Conservation (phyloP, 2,888 invertebrate species). For the Margaritifera margaritifera region DNA sequence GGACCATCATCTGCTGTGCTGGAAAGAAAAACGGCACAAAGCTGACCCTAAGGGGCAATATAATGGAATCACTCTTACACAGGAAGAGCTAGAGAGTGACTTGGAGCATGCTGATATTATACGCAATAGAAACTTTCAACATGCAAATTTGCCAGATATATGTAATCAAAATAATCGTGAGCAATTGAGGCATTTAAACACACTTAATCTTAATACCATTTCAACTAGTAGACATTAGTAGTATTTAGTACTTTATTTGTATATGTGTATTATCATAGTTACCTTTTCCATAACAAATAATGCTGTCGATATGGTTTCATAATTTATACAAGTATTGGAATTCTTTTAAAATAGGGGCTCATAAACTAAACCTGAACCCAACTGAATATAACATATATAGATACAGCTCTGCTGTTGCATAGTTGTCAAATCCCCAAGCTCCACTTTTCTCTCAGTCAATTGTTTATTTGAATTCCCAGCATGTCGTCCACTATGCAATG, state of each 20-base stretch:
- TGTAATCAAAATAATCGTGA: constrained; percentile 28
- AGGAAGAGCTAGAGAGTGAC: constrained; percentile 43
- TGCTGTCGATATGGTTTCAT: too few relatives aligned
- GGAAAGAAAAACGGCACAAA: constrained; percentile 50
- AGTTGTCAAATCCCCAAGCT: too few relatives aligned
- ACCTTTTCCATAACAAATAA: too few relatives aligned
- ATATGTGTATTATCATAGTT: not conserved
- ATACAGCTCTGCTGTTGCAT: too few relatives aligned
- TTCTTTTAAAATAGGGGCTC: too few relatives aligned
- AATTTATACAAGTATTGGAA: too few relatives aligned
- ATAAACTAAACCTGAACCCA: too few relatives aligned
- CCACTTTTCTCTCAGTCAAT: too few relatives aligned
- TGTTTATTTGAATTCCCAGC: too few relatives aligned
- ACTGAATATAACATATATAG: too few relatives aligned
- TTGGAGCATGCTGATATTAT: constrained; percentile 40
- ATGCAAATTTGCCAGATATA: constrained; percentile 36
- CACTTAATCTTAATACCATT: not conserved
- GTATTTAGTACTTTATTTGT: not conserved
- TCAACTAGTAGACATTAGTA: constrained; percentile 1
- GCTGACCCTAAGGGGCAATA: constrained; percentile 54
- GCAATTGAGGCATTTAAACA: constrained; percentile 2
- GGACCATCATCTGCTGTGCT: constrained; percentile 57
- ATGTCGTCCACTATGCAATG: too few relatives aligned
- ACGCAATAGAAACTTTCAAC: constrained; percentile 36
- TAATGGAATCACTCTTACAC: constrained; percentile 48